Evolutionary conservation across 2,797 vertebrate species (phyloP).

Genomic region (Poeciliopsis turneri): DNA sequence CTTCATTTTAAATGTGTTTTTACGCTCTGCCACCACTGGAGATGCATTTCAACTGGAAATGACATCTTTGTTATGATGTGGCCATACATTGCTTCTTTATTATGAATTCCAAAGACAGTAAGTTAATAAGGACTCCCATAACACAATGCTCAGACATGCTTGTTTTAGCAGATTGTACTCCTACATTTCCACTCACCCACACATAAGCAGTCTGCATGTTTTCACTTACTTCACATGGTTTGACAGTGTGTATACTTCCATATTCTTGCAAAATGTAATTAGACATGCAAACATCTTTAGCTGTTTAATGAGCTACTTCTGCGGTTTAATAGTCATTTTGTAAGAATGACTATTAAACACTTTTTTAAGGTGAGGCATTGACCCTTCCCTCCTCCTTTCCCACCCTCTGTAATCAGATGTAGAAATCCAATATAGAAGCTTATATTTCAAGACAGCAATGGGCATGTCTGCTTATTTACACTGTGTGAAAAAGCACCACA

Average conservation of each 20-base stretch:
- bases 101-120: slow-evolving; percentile 27
- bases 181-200: slow-evolving; percentile 2
- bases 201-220: not conserved
- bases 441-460: too few species aligned
- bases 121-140: not conserved
- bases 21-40: slow-evolving; percentile 16
- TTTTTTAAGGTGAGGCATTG: too few species aligned
- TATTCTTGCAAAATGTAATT: slow-evolving; percentile 40
- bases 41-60: slow-evolving; percentile 21
- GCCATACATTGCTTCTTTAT: slow-evolving; percentile 12
- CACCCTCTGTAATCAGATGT: too few species aligned
- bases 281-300: slow-evolving; percentile 19
- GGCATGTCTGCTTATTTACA: too few species aligned
- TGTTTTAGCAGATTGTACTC: slow-evolving; percentile 13
- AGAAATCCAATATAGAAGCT: too few species aligned
- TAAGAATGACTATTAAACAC: not conserved
- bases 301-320: slow-evolving; percentile 34
- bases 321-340: not conserved
- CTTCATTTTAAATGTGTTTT: not conserved
- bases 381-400: too few species aligned
- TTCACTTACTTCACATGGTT: slow-evolving; percentile 26
- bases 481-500: too few species aligned
- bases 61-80: not conserved
- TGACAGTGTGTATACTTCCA: slow-evolving; percentile 25
- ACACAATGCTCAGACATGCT: slow-evolving; percentile 20